Evolutionary conservation across 2,797 vertebrate species (phyloP).

Genomic region (Gallinago nigripennis): DNA sequence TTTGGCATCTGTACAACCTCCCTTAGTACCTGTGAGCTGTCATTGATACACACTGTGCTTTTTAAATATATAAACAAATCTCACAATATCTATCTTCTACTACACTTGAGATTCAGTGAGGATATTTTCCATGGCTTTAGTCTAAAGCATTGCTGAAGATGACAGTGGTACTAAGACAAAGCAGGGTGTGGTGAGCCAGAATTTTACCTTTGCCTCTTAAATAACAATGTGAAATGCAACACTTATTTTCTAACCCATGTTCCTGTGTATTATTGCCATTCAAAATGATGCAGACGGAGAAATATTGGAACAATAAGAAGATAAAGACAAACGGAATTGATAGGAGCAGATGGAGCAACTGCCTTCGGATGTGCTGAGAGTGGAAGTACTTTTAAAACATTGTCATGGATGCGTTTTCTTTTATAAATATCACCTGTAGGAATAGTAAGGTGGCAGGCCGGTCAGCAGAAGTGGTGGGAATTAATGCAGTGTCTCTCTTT

Average conservation of each 20-base stretch:
- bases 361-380: background rate
- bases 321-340: slow-evolving; percentile 61
- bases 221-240: background rate
- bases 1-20: background rate
- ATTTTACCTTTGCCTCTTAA: background rate
- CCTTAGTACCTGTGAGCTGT: background rate
- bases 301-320: background rate
- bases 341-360: slow-evolving; percentile 15
- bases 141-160: background rate
- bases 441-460: slow-evolving; percentile 30
- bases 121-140: background rate
- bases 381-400: slow-evolving; percentile 20
- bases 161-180: fast-evolving
- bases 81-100: background rate
- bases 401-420: background rate
- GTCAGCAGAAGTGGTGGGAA: background rate
- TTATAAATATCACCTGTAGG: slow-evolving; percentile 14
- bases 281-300: background rate
- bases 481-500: background rate
- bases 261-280: background rate
- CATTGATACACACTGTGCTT: background rate
- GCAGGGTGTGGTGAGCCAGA: background rate
- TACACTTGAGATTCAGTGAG: background rate
- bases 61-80: background rate
- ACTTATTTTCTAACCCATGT: background rate